phyloP scores from a whole-genome alignment of 2,888 invertebrate species.

The Cataglyphis livida region DNA sequence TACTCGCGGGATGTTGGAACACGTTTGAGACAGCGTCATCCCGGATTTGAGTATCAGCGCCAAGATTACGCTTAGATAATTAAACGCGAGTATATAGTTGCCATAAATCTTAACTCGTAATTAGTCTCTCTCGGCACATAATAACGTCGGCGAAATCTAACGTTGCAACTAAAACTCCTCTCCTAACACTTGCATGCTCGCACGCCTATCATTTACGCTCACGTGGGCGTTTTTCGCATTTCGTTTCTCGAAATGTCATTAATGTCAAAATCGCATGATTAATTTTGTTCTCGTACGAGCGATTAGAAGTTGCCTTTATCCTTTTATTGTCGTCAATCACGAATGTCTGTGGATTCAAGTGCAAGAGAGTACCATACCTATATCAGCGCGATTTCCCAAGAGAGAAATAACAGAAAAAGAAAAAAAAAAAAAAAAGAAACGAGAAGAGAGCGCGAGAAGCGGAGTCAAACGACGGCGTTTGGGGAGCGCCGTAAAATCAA shows the following conservation, averaged over 20 bases:
- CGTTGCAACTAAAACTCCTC: slow-evolving; percentile 45
- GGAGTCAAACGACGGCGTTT: slow-evolving; percentile 36
- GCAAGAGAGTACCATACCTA: not conserved
- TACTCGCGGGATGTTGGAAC: slow-evolving; percentile 36
- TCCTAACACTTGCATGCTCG: slow-evolving; percentile 30
- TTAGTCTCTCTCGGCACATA: slow-evolving; percentile 51
- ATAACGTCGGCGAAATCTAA: slow-evolving; percentile 41
- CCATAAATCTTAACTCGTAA: slow-evolving; percentile 55
- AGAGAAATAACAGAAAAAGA: slow-evolving; percentile 51
- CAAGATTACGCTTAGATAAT: slow-evolving; percentile 54
- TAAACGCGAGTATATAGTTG: slow-evolving; percentile 50
- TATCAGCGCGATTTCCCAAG: slow-evolving; percentile 40
- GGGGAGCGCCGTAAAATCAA: slow-evolving; percentile 49
- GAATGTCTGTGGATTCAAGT: not conserved
- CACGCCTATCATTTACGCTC: not conserved
- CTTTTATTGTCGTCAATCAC: slow-evolving; percentile 37
- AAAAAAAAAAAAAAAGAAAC: not conserved
- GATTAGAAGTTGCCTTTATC: not conserved
- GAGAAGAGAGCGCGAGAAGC: not conserved
- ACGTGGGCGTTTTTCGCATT: slow-evolving; percentile 9
- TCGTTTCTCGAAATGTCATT: slow-evolving; percentile 15
- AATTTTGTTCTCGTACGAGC: slow-evolving; percentile 19
- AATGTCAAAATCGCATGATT: slow-evolving; percentile 23
- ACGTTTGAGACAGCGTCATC: slow-evolving; percentile 50
- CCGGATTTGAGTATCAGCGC: slow-evolving; percentile 46